Conservation (phyloP, 2,113 vertebrate genomes). For the Sciurus niger region DNA sequence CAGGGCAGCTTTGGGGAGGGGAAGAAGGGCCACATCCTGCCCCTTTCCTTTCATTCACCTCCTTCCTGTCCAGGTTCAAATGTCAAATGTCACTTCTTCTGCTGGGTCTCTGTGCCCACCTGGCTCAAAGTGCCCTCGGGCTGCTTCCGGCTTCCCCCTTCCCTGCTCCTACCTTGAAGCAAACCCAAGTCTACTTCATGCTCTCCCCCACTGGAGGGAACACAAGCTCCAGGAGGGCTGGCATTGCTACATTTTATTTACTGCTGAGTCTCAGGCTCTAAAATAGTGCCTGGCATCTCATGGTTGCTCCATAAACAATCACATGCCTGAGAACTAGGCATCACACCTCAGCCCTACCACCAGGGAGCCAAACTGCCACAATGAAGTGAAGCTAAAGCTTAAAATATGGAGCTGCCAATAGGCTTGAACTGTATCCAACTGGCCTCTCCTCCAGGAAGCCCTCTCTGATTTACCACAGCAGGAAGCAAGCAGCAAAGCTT, state of each 20-base stretch:
- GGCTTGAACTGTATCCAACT: background rate
- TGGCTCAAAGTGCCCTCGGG: background rate
- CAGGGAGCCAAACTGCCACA: background rate
- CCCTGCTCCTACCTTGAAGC: background rate
- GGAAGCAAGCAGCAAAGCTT: background rate
- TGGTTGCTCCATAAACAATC: background rate
- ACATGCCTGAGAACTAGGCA: background rate
- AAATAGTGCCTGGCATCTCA: background rate
- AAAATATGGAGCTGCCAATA: background rate
- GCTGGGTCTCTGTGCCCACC: background rate
- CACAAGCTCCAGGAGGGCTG: background rate
- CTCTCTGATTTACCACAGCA: background rate
- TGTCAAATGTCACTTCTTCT: background rate
- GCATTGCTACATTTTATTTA: background rate
- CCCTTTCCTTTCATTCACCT: background rate
- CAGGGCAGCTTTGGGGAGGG: background rate
- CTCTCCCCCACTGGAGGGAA: background rate
- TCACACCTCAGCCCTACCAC: background rate
- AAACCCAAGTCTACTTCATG: accelerated
- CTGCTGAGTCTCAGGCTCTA: background rate
- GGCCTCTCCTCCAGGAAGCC: constrained; percentile 1
- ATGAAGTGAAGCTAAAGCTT: background rate
- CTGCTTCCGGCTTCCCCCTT: background rate
- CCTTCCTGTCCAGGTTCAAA: background rate
- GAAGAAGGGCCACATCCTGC: background rate